Evolutionary conservation across 2,888 invertebrate species (phyloP).

Genomic region (Hybos culiciformis): DNA sequence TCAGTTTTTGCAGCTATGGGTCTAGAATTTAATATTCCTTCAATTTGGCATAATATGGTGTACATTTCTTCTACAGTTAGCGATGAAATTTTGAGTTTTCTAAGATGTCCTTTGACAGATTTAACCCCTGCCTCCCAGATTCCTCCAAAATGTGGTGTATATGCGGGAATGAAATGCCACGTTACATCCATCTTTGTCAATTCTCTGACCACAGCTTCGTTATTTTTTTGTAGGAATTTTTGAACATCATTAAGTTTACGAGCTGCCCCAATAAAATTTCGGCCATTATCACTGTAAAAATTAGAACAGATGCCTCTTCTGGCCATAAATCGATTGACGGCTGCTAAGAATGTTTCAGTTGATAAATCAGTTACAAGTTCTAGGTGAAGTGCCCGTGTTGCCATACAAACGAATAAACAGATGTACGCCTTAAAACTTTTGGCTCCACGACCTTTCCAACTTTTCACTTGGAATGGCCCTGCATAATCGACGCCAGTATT

Average conservation of each 20-base stretch:
- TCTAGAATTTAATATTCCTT: conserved; percentile 23
- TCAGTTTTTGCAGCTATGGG: conserved; percentile 17
- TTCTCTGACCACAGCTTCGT: conserved; percentile 18
- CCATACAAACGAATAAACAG: conserved; percentile 14
- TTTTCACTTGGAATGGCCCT: conserved; percentile 11
- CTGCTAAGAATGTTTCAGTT: conserved; percentile 16
- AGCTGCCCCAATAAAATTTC: conserved; percentile 19
- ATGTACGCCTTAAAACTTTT: conserved; percentile 14
- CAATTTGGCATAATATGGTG: conserved; percentile 22
- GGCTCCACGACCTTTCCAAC: conserved; percentile 7
- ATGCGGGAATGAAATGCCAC: conserved; percentile 27
- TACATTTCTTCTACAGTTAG: conserved; percentile 22
- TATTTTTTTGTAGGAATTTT: not conserved
- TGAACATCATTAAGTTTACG: conserved; percentile 9
- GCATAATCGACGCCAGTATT: conserved; percentile 10
- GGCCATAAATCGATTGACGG: conserved; percentile 15
- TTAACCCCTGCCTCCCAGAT: conserved; percentile 27
- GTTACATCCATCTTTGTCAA: conserved; percentile 13
- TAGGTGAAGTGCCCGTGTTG: not conserved
- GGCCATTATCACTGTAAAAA: conserved; percentile 19
- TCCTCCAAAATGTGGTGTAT: conserved; percentile 24
- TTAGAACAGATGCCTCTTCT: conserved; percentile 15
- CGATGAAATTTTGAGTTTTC: conserved; percentile 16
- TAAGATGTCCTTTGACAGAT: conserved; percentile 22
- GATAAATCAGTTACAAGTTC: not conserved